Percentiles rank a stretch among this genome's conserved stretches.
These are phyloP conservation scores for Carcharodon carcharias DNA, from an alignment of 2,797 vertebrate genomes.

Conservation along the genomic window DNA sequence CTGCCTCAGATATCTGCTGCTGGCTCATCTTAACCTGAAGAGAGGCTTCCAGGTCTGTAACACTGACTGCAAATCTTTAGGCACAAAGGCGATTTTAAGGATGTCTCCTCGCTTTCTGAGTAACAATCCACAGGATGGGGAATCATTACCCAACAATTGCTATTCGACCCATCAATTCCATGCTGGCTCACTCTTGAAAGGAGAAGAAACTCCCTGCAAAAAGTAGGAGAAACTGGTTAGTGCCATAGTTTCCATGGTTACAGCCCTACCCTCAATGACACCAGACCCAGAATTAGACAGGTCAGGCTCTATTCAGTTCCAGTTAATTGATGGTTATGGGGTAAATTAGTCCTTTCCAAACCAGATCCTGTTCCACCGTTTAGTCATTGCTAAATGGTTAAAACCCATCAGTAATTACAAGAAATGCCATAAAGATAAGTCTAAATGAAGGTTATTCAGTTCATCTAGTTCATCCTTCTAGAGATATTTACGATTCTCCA, in stretches of 20 bases:
- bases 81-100: neutral
- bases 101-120: neutral
- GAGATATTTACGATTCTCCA: neutral
- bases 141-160: too few relatives aligned
- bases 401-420: neutral
- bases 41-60: neutral
- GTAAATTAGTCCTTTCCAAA: too few relatives aligned
- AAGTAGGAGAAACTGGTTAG: neutral
- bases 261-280: too few relatives aligned
- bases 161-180: too few relatives aligned
- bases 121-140: too few relatives aligned
- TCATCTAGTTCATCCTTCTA: neutral
- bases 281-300: too few relatives aligned
- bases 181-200: too few relatives aligned
- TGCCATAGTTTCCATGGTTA: neutral
- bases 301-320: too few relatives aligned
- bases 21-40: conserved; percentile 47
- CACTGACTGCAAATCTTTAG: neutral
- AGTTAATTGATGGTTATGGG: too few relatives aligned
- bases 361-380: too few relatives aligned
- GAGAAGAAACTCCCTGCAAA: neutral
- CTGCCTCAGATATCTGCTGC: fast-evolving
- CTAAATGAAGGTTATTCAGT: neutral
- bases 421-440: too few relatives aligned
- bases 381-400: neutral